Percentiles rank a stretch among this genome's conserved stretches.
Conservation (phyloP, 2,797 vertebrate species). For the Gymnoscopelus microlampas region DNA sequence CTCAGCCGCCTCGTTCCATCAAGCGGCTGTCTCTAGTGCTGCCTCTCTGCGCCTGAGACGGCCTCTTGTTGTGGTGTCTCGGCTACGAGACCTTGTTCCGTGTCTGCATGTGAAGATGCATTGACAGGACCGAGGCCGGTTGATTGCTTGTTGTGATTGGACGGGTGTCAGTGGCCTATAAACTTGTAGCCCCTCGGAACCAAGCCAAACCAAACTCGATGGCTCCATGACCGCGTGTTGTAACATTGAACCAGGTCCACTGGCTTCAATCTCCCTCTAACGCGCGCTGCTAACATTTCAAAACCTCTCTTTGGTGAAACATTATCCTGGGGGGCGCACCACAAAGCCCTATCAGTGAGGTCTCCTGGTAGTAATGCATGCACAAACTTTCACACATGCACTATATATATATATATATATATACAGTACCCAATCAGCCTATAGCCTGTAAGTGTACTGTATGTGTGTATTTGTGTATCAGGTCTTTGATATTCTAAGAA, state of each 20-base stretch:
- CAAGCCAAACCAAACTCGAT: conserved; percentile 29
- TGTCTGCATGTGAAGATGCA: conserved; percentile 36
- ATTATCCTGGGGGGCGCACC: conserved; percentile 12
- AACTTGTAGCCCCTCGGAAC: conserved; percentile 39
- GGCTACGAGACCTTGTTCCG: conserved; percentile 32
- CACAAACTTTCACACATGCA: background rate
- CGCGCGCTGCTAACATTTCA: conserved; percentile 16
- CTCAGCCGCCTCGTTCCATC: conserved; percentile 38
- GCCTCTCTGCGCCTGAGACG: conserved; percentile 31
- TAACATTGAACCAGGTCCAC: conserved; percentile 1
- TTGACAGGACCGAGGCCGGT: conserved; percentile 50
- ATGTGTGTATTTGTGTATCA: background rate
- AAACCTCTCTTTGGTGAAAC: conserved; percentile 13
- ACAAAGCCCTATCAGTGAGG: background rate
- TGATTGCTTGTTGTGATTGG: conserved; percentile 47
- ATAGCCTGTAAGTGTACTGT: background rate
- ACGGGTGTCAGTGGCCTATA: conserved; percentile 55
- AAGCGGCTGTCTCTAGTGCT: conserved; percentile 37
- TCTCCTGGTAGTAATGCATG: background rate
- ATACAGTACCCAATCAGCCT: background rate
- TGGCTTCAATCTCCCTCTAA: conserved; percentile 11
- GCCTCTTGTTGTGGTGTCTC: conserved; percentile 36
- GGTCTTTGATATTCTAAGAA: conserved; percentile 48
- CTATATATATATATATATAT: conserved; percentile 2
- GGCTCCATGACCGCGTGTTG: conserved; percentile 23